Conservation (phyloP, 1,140 invertebrate genomes). For the Hyles vespertilio region DNA sequence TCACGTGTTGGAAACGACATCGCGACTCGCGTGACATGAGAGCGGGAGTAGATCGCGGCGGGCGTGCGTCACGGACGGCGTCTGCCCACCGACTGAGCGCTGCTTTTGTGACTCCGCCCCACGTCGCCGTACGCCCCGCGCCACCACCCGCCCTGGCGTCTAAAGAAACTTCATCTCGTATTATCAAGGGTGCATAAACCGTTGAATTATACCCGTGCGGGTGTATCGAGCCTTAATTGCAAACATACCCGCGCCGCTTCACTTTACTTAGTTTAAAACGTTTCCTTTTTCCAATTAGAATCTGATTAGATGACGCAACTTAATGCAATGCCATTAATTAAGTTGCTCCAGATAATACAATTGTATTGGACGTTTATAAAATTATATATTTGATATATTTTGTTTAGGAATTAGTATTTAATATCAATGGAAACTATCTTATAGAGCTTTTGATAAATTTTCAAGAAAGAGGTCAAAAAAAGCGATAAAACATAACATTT, state of each 20-base stretch:
- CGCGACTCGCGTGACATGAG: constrained; percentile 63
- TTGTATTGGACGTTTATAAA: no score
- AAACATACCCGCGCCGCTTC: constrained; percentile 33
- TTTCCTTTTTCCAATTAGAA: no score
- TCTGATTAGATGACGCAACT: no score
- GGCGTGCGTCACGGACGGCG: constrained; percentile 44
- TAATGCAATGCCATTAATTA: no score
- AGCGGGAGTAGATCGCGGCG: constrained; percentile 24
- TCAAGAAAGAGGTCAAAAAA: no score
- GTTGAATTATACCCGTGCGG: constrained; percentile 54
- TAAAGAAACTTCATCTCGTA: constrained; percentile 69
- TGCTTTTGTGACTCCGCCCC: constrained; percentile 55
- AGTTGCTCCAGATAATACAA: no score
- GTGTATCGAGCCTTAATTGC: constrained; percentile 55
- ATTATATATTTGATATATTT: no score
- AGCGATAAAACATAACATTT: no score
- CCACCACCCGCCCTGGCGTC: constrained; percentile 55
- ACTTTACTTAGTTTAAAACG: no score
- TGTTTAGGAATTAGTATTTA: no score
- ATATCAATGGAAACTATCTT: no score
- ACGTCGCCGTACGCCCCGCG: constrained; percentile 45
- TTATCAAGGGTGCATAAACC: constrained; percentile 67
- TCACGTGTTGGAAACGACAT: constrained; percentile 59
- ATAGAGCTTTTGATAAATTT: no score
- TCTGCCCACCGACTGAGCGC: constrained; percentile 69